Base-by-base conservation (phyloP, 92 coral and sea anemone species). In the Bergia sp. region DNA sequence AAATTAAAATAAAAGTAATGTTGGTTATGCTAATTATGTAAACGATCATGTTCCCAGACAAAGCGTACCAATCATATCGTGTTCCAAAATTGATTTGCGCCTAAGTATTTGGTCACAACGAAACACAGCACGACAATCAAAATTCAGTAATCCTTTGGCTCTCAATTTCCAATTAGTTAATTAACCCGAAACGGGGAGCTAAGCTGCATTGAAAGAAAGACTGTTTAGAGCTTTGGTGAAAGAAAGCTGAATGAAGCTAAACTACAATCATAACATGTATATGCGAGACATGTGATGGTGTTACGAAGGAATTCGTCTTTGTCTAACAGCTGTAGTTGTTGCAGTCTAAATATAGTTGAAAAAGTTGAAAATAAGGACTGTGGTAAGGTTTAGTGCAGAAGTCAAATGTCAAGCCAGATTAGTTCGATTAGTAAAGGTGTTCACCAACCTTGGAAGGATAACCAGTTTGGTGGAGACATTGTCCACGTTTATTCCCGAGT, bases 401-500 rank as follows among this genome's bases (percentile, higher is more conserved):
- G 45, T 6, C 36, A 38, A 75, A 76, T 76, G 80, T 41, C 53
- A 10, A 76, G 11, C 80, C 43, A 13, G 36, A 76, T 82, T 50
- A 76, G 76, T 74, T 41, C 21, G 1, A 38, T 72, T 53, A 53
- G 4, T 10, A 88, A 81, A n/a, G 76, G 29, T 8, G 39, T 45
- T 61, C 79, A 76, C 47, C 38, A 47, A 37, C 42, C 53, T 49
- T 69, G 37, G 45, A 77, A 77, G 7, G 81, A 66, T 21, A 61
- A 79, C 9, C 42, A 50, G 75, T 23, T 47, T 36, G 89, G 77
- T 10, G 49, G 67, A 37, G 97, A 93, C 81, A 94, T 94, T 64
- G 87, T 94, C 12, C 95, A 93, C 67, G 77, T 93, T 66, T 94
- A 91, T 74, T 77, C 79, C 49, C 90, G 90, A 21, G 90, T 93